phyloP scores from a whole-genome alignment of 53 echinoderm and acorn worm species.

The Luidia sarsii region DNA sequence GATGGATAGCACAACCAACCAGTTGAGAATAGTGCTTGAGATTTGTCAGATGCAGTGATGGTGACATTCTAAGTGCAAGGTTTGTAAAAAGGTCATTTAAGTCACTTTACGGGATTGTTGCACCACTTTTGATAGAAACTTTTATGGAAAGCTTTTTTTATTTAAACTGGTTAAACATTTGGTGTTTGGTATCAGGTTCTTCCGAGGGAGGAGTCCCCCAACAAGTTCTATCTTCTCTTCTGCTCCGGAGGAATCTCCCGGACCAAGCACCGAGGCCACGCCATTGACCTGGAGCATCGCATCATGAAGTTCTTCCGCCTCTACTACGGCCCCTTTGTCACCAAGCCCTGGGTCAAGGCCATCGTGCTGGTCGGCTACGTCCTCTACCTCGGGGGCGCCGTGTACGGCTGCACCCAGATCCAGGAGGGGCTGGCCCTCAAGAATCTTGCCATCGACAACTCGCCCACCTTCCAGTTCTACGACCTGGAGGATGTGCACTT shows the following conservation, averaged over 20 bases:
- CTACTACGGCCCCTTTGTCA: constrained; percentile 92
- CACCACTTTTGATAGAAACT: no score
- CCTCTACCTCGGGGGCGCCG: constrained; percentile 78
- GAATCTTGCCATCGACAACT: constrained; percentile 87
- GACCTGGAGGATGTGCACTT: constrained; percentile 83
- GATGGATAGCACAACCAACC: no score
- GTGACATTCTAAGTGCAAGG: no score
- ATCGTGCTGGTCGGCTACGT: constrained; percentile 69
- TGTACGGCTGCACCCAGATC: constrained; percentile 91
- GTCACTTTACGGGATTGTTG: no score
- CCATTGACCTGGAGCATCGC: constrained; percentile 80
- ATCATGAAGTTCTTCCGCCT: constrained; percentile 91
- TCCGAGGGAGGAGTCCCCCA: constrained; percentile 82
- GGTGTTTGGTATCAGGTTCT: constrained; percentile 72
- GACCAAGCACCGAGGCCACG: constrained; percentile 62
- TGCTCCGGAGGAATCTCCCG: constrained; percentile 88
- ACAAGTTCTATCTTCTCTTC: constrained; percentile 90
- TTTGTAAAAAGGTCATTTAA: no score
- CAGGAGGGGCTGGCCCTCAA: constrained; percentile 88
- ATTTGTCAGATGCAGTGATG: no score
- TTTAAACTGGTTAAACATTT: neutral
- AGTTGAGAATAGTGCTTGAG: no score
- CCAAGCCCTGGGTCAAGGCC: constrained; percentile 75
- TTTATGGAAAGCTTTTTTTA: neutral
- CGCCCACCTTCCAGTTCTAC: constrained; percentile 81